Percentiles rank a stretch among this genome's conserved stretches.
Conservation (phyloP, 1,140 invertebrate species). For the Drosophila triauraria region DNA sequence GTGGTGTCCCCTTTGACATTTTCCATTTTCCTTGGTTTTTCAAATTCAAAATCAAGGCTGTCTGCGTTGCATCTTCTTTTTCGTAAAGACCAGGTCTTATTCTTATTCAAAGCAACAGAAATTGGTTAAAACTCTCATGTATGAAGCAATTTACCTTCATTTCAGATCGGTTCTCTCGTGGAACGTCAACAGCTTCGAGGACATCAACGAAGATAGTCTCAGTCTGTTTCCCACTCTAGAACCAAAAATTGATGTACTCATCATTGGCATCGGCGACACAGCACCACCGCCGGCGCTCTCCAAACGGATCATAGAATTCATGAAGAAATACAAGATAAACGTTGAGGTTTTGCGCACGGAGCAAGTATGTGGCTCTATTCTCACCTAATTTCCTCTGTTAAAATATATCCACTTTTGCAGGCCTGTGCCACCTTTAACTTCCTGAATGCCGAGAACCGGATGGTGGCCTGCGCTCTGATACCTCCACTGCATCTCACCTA, state of each 20-base stretch:
- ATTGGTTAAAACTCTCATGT: background rate
- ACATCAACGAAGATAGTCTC: conserved; percentile 92
- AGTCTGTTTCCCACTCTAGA: conserved; percentile 91
- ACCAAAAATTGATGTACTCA: conserved; percentile 93
- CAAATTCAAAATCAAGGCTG: conserved; percentile 2
- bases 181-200: conserved; percentile 89
- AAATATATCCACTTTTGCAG: conserved; percentile 15
- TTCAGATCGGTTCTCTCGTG: conserved; percentile 92
- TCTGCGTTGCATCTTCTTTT: background rate
- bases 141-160: background rate
- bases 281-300: conserved; percentile 78
- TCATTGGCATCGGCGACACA: conserved; percentile 91
- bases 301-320: conserved; percentile 85
- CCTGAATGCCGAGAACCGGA: conserved; percentile 90
- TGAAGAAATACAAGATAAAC: conserved; percentile 87
- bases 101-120: background rate
- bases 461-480: conserved; percentile 91
- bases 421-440: conserved; percentile 95
- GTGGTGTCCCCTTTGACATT: conserved; percentile 4
- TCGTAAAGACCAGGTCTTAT: too few relatives aligned
- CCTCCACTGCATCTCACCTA: conserved; percentile 87
- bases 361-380: conserved; percentile 36
- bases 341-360: conserved; percentile 91
- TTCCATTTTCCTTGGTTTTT: background rate
- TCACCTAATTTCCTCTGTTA: too few relatives aligned